Evolutionary conservation across 1,140 invertebrate genomes (phyloP), one percentile per base, ranked within the genome.

Genomic region (Luehdorfia chinensis): DNA sequence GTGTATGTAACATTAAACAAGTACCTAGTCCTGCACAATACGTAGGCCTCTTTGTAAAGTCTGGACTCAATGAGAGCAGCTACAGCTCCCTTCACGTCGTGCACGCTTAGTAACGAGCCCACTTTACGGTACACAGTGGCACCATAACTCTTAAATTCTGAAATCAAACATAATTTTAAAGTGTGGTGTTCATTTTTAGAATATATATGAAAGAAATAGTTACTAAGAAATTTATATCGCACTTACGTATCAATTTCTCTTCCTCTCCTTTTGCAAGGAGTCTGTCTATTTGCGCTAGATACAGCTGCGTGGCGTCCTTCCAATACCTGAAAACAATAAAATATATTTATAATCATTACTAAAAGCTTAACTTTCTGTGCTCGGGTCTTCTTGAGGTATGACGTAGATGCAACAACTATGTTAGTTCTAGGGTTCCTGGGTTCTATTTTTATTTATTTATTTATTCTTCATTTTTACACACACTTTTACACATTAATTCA

Each of bases 221-320:
- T 23, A 27, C 15, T 8, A 32, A 28, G 33, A 34, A 39, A 7
- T n/a, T 19, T 21, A 3, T 6, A 21, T 21, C 2, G 6, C 6
- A 61, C 66, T 60, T 64, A 81, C 77, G 61, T 19, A 9, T 16
- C 1, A 68, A 9, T 49, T 68, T 75, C 0, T 68, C 18, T 4
- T 55, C 59, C 25, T 76, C 59, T 6, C 56, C 52, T 44, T 58
- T 75, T 0, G 75, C 80, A 0, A 65, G 41, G 1, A 71, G 13
- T 27, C 77, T 66, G 11, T 84, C 76, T 21, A 81, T 69, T 64
- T 84, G 80, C 1, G 66, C 52, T 18, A 78, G 15, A 55, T 81
- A 84, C 16, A 73, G 27, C 19, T 72, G 69, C 4, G 59, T 72
- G 2, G 60, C 67, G n/a, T 79, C 71, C 44, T 84, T 84, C 80